Base-by-base conservation (phyloP, 2,797 vertebrate genomes). In the Discoglossus pictus region DNA sequence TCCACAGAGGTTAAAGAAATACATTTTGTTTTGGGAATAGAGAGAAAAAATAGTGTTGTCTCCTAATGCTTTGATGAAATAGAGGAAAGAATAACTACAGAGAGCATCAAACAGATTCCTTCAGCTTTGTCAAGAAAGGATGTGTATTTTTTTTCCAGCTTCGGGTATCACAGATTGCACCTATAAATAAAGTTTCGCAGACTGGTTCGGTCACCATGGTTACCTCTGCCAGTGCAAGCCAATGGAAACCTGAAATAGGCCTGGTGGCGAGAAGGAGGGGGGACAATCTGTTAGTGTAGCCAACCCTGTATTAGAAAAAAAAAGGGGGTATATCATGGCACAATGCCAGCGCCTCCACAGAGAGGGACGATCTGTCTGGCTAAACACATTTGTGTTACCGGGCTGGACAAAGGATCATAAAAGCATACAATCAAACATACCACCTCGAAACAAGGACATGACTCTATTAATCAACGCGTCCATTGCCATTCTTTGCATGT, bases 91-190 rank as follows among this genome's bases (percentile, higher is more conserved):
- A 31, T 31, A 4, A 31, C 27, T 31, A 31, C 27, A 4, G 31
- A 34, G 7, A 44, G 42, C 20, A 12, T 47, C 16, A 31, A 42
- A 56, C 39, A 42, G 38, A 67, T 58, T 23, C 53, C 54, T 36
- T 59, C 53, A 34, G 53, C 54, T 36, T 60, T 34, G 25, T 23
- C 9, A 12, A 21, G 17, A 65, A 39, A 39, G 13, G 10, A 20
- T 31, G 13, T n/a, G 50, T 27, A 25, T 27, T n/a, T 39, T 18
- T 48, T 39, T 20, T 16, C 12, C 20, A 27, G 52, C 65, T 52
- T 70, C 67, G 52, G 53, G 50, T 21, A 62, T 63, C 51, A 40
- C 67, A 70, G 52, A 62, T 62, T 56, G 59, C 67, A 70, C 67
- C 67, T 62, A 63, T 23, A 56, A 70, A 71, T 64, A 52, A 62